These are phyloP conservation scores for Blera fallax DNA, from an alignment of 2,888 invertebrate genomes.

Conservation along the genomic window DNA sequence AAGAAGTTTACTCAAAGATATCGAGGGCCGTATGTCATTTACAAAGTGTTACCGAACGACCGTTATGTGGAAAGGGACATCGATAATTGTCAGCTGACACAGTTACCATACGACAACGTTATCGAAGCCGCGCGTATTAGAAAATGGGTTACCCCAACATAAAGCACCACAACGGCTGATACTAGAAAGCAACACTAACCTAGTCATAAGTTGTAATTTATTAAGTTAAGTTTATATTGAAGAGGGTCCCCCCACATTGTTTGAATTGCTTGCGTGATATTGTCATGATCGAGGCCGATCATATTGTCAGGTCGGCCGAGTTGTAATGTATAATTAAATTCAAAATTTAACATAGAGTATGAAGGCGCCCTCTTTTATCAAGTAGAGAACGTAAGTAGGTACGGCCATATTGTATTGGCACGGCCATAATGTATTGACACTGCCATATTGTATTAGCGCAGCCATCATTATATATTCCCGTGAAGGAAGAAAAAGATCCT, in stretches of 20 bases:
- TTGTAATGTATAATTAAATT: too few species aligned
- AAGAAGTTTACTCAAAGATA: slow-evolving; percentile 20
- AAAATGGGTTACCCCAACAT: background rate
- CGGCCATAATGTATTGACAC: too few species aligned
- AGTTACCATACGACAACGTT: too few species aligned
- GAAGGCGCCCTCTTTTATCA: too few species aligned
- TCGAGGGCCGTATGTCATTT: slow-evolving; percentile 26
- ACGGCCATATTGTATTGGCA: too few species aligned
- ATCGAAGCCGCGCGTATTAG: background rate
- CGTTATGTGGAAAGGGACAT: slow-evolving; percentile 27
- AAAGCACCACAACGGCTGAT: background rate
- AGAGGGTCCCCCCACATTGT: background rate
- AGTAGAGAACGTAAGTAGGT: too few species aligned
- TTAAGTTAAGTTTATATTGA: background rate
- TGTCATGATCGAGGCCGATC: background rate
- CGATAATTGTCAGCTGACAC: slow-evolving; percentile 41
- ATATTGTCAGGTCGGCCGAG: too few species aligned
- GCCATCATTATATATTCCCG: too few species aligned
- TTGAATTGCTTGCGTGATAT: background rate
- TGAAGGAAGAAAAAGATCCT: too few species aligned
- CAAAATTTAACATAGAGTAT: too few species aligned
- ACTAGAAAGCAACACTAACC: background rate
- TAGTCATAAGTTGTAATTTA: background rate
- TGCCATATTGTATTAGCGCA: too few species aligned
- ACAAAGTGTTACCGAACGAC: slow-evolving; percentile 34